Evolutionary conservation across 2,113 vertebrate genomes (phyloP).

Genomic region (Hippocampus abdominalis): DNA sequence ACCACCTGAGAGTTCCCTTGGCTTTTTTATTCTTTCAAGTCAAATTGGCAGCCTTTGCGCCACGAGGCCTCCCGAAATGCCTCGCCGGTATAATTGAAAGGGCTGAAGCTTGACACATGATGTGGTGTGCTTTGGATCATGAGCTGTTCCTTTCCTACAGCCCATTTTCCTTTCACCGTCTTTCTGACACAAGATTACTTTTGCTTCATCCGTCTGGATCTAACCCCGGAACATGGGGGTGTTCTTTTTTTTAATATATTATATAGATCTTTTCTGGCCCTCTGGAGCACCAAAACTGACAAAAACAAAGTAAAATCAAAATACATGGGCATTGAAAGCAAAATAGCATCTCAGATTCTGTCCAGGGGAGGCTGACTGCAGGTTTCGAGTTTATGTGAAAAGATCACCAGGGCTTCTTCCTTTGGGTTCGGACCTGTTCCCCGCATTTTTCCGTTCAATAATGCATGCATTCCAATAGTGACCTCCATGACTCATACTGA

Average conservation of each 20-base stretch:
- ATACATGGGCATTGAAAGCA: too few species aligned
- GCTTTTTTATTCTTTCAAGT: background rate
- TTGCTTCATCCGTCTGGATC: background rate
- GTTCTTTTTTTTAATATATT: background rate
- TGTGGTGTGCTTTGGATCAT: background rate
- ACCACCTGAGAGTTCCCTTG: background rate
- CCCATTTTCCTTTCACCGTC: background rate
- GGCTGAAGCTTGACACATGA: background rate
- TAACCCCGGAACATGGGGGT: background rate
- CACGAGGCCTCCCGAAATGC: background rate
- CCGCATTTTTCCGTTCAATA: conserved; percentile 46
- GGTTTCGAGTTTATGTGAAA: background rate
- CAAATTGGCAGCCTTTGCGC: background rate
- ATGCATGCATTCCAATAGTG: conserved; percentile 58
- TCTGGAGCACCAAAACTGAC: too few species aligned
- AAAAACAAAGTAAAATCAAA: too few species aligned
- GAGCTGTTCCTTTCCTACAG: too few species aligned
- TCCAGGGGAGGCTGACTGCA: conserved; percentile 36
- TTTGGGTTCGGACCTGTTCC: conserved; percentile 33
- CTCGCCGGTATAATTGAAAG: background rate
- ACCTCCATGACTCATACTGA: conserved; percentile 36
- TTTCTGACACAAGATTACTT: background rate
- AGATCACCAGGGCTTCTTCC: conserved; percentile 20
- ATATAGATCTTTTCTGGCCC: background rate
- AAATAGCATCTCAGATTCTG: background rate